Evolutionary conservation across 2,888 invertebrate species (phyloP).

Genomic region (Punctoribates punctum): DNA sequence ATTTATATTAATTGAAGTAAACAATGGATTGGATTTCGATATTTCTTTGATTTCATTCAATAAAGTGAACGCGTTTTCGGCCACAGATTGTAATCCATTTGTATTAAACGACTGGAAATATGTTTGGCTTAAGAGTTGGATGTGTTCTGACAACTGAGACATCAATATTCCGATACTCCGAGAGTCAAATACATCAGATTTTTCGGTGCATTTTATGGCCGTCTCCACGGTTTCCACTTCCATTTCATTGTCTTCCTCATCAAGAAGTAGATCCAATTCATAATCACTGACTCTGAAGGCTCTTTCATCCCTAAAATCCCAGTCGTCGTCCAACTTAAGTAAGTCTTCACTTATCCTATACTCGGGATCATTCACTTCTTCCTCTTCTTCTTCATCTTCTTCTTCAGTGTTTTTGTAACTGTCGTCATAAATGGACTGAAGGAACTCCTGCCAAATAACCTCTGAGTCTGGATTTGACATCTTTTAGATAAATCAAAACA

Average conservation of each 20-base stretch:
- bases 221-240: background rate
- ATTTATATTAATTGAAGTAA: background rate
- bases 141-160: constrained; percentile 36
- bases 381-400: constrained; percentile 40
- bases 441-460: constrained; percentile 26
- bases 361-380: constrained; percentile 42
- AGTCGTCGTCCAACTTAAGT: constrained; percentile 24
- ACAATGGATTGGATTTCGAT: background rate
- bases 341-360: constrained; percentile 38
- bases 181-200: background rate
- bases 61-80: constrained; percentile 31
- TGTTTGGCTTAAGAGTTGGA: constrained; percentile 38
- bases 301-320: constrained; percentile 28
- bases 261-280: constrained; percentile 29
- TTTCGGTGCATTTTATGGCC: background rate
- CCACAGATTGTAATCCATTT: constrained; percentile 22
- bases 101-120: constrained; percentile 35
- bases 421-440: constrained; percentile 35
- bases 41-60: constrained; percentile 25
- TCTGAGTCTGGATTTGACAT: constrained; percentile 15
- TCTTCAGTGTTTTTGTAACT: constrained; percentile 19
- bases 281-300: constrained; percentile 14
- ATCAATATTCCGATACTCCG: background rate
- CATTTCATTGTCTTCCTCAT: constrained; percentile 29
- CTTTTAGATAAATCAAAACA: background rate